A percentile compares a stretch with the other conserved stretches of the same genome.
Conservation (phyloP, 2,797 vertebrate genomes). For the Peromyscus eremicus region DNA sequence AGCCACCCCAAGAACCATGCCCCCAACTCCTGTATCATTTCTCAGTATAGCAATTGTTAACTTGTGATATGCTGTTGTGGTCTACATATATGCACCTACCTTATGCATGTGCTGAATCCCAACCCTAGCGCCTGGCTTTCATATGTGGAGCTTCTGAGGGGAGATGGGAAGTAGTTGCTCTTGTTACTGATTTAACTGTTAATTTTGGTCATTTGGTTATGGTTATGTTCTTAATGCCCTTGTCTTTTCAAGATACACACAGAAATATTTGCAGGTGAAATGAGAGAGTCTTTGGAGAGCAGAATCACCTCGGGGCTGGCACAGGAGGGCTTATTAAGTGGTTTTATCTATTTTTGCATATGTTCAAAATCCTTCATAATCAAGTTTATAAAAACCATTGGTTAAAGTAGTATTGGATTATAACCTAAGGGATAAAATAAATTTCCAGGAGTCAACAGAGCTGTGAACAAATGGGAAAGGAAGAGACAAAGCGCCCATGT, state of each 20-base stretch:
- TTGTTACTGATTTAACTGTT: not conserved
- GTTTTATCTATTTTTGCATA: not conserved
- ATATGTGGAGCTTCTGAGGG: not conserved
- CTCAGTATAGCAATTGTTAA: not conserved
- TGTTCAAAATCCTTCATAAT: slow-evolving; percentile 33
- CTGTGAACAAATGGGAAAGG: not conserved
- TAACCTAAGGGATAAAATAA: slow-evolving; percentile 4
- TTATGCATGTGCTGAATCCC: not conserved
- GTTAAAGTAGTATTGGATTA: not conserved
- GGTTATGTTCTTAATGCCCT: not conserved
- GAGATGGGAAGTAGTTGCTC: not conserved
- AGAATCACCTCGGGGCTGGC: not conserved
- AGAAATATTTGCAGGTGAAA: not conserved
- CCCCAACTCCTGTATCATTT: not conserved
- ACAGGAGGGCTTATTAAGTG: not conserved
- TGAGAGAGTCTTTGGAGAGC: not conserved
- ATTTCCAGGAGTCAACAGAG: not conserved
- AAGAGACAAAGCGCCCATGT: not conserved
- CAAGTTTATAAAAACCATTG: not conserved
- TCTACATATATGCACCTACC: not conserved
- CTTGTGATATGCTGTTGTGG: no score
- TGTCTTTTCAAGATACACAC: not conserved
- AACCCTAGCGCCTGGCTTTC: not conserved
- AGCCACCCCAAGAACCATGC: not conserved
- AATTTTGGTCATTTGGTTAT: not conserved